Evolutionary conservation across 1,140 invertebrate species (phyloP).

Genomic region (Drosophila repleta): DNA sequence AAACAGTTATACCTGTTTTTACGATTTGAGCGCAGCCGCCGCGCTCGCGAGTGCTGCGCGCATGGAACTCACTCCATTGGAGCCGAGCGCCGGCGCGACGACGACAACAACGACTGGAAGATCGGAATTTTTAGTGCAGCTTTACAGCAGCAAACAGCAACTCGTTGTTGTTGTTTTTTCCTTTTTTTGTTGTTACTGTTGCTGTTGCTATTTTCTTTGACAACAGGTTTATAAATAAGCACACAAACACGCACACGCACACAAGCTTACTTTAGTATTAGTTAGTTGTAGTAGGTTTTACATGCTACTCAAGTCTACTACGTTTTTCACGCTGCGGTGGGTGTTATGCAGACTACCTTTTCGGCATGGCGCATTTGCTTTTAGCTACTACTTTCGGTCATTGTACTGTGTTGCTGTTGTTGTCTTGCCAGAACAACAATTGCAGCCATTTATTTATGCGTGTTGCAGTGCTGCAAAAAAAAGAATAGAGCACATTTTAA

Average conservation of each 20-base stretch:
- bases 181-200: slow-evolving; percentile 37
- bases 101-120: slow-evolving; percentile 61
- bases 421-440: slow-evolving; percentile 17
- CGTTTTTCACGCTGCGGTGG: slow-evolving; percentile 47
- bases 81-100: slow-evolving; percentile 56
- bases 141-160: slow-evolving; percentile 25
- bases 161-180: slow-evolving; percentile 30
- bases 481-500: not conserved
- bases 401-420: slow-evolving; percentile 59
- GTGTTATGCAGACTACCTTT: slow-evolving; percentile 46
- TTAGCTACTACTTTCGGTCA: slow-evolving; percentile 70
- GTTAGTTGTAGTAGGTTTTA: slow-evolving; percentile 48
- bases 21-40: slow-evolving; percentile 37
- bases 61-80: slow-evolving; percentile 44
- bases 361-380: slow-evolving; percentile 55
- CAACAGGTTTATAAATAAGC: slow-evolving; percentile 52
- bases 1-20: slow-evolving; percentile 74
- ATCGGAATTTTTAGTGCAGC: slow-evolving; percentile 77
- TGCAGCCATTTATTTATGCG: slow-evolving; percentile 1
- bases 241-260: slow-evolving; percentile 4
- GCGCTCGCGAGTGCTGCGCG: slow-evolving; percentile 22
- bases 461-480: not conserved
- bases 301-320: slow-evolving; percentile 57
- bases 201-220: slow-evolving; percentile 62
- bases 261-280: slow-evolving; percentile 21